phyloP scores from a whole-genome alignment of 2,113 vertebrate species.

The Sinocyclocheilus rhinocerous region DNA sequence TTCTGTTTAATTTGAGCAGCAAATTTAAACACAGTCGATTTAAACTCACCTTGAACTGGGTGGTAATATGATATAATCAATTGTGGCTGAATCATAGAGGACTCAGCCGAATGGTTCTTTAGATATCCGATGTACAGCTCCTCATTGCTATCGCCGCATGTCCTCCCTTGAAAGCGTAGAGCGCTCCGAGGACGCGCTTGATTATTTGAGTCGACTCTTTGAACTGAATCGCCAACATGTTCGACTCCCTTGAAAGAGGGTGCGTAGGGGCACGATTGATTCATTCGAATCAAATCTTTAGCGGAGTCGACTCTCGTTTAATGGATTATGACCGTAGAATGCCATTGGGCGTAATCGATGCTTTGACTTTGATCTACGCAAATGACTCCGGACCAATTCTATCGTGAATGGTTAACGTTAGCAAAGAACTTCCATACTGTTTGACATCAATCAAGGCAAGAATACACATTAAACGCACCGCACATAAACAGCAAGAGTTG shows the following conservation, averaged over 20 bases:
- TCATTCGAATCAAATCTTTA: neutral
- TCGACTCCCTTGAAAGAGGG: neutral
- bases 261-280: neutral
- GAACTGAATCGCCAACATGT: neutral
- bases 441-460: neutral
- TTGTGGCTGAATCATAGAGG: slow-evolving; percentile 72
- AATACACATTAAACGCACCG: neutral
- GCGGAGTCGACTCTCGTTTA: neutral
- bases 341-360: slow-evolving; percentile 22
- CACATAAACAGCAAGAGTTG: neutral
- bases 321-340: neutral
- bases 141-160: slow-evolving; percentile 44
- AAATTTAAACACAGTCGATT: neutral
- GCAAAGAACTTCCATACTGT: too few species aligned
- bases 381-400: neutral
- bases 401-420: neutral
- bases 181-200: slow-evolving; percentile 6
- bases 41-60: slow-evolving; percentile 71
- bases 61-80: slow-evolving; percentile 57
- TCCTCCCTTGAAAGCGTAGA: slow-evolving; percentile 29
- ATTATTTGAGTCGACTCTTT: slow-evolving; percentile 24
- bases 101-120: slow-evolving; percentile 45
- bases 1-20: neutral
- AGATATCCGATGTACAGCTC: slow-evolving; percentile 11
- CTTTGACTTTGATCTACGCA: slow-evolving; percentile 15